These are phyloP conservation scores for Decapterus maruadsi DNA, from an alignment of 2,797 vertebrate species.

Conservation along the genomic window DNA sequence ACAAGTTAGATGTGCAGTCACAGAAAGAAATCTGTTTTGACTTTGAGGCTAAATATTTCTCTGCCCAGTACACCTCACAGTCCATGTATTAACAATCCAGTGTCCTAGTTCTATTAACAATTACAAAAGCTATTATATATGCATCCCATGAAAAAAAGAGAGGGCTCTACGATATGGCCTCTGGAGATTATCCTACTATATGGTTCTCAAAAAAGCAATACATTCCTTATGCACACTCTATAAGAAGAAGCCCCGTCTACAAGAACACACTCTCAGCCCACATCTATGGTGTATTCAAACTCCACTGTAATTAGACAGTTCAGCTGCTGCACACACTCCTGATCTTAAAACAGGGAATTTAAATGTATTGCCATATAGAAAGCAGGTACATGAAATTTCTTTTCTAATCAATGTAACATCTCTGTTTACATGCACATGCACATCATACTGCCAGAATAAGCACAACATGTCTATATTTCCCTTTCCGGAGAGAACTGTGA, in stretches of 20 bases:
- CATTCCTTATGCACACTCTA: conserved; percentile 25
- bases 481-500: not conserved
- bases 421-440: not conserved
- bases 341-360: not conserved
- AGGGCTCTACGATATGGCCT: not conserved
- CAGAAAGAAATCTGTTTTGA: conserved; percentile 10
- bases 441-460: not conserved
- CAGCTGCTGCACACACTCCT: conserved; percentile 4
- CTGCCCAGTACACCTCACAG: not conserved
- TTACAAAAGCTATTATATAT: conserved; percentile 8
- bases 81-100: not conserved
- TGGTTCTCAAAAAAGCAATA: conserved; percentile 13
- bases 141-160: not conserved
- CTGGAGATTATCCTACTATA: not conserved
- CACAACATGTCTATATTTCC: not conserved
- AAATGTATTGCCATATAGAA: not conserved
- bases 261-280: conserved; percentile 43
- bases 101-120: conserved; percentile 5
- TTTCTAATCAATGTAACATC: not conserved
- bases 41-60: conserved; percentile 27
- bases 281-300: conserved; percentile 23
- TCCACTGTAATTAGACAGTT: conserved; percentile 4
- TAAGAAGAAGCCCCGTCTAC: conserved; percentile 45
- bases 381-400: not conserved
- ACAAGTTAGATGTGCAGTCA: not conserved